Percentiles rank a stretch among this genome's conserved stretches.
Conservation (phyloP, 2,113 vertebrate genomes). For the Pollimyrus isidori region DNA sequence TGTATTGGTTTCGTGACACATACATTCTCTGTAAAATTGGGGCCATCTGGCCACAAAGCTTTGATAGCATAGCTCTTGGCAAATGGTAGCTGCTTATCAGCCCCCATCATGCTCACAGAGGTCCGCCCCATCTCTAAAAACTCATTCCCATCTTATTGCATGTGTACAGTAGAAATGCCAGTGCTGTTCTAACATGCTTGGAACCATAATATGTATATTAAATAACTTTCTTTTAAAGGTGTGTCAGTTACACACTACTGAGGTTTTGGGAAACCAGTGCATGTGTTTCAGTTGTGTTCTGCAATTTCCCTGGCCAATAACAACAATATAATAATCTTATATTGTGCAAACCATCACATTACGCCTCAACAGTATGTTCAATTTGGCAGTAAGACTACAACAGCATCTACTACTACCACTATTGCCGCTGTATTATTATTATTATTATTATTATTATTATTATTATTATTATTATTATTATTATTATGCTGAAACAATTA, state of each 20-base stretch:
- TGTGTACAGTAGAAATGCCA: neutral
- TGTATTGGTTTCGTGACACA: neutral
- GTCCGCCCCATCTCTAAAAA: neutral
- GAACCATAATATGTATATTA: neutral
- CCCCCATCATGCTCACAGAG: neutral
- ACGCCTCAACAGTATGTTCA: neutral
- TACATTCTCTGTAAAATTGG: neutral
- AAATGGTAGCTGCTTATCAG: neutral
- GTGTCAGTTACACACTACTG: neutral
- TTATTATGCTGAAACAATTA: neutral
- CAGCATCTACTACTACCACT: too few species aligned
- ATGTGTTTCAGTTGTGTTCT: neutral
- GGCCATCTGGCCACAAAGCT: neutral
- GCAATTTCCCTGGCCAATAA: neutral
- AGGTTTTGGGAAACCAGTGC: neutral
- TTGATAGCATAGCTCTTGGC: neutral
- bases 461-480: too few species aligned
- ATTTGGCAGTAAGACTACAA: neutral
- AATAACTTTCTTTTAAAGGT: neutral
- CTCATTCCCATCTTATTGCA: neutral
- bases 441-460: too few species aligned
- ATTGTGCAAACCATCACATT: neutral
- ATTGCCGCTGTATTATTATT: too few species aligned
- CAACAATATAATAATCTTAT: neutral
- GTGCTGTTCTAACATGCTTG: neutral